Conservation (phyloP, 1,140 invertebrate species). For the Bombus sibiricus region DNA sequence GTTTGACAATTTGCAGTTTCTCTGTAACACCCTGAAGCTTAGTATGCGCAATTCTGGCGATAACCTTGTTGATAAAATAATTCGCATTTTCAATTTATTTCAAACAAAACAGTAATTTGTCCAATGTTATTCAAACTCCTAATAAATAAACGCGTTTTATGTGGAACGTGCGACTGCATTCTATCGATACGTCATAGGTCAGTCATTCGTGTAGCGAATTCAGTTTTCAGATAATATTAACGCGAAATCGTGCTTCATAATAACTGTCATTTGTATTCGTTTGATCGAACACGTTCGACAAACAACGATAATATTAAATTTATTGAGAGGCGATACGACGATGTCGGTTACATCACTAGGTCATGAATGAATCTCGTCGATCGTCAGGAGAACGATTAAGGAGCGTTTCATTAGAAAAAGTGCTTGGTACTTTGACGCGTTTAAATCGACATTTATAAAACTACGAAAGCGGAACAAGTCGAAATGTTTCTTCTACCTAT, state of each 20-base stretch:
- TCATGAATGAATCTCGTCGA: background rate
- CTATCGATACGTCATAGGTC: background rate
- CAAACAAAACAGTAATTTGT: too few species aligned
- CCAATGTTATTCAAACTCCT: background rate
- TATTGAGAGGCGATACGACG: background rate
- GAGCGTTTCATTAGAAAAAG: slow-evolving; percentile 5
- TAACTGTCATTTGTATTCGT: background rate
- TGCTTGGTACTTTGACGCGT: background rate
- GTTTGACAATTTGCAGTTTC: too few species aligned
- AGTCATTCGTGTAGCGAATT: background rate
- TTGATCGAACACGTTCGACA: background rate
- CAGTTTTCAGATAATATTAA: background rate
- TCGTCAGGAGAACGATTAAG: background rate
- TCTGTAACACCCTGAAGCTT: too few species aligned
- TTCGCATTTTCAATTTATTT: background rate
- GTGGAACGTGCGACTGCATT: background rate
- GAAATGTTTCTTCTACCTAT: background rate
- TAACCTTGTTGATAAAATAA: too few species aligned
- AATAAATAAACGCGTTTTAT: background rate
- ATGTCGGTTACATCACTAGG: background rate
- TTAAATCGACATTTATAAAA: slow-evolving; percentile 9
- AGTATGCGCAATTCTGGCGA: too few species aligned
- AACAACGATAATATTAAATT: background rate
- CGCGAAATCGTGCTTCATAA: background rate
- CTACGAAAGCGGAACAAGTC: background rate